These are phyloP conservation scores for Hippopotamyrus pictus DNA, from an alignment of 2,797 vertebrate species.

Conservation along the genomic window DNA sequence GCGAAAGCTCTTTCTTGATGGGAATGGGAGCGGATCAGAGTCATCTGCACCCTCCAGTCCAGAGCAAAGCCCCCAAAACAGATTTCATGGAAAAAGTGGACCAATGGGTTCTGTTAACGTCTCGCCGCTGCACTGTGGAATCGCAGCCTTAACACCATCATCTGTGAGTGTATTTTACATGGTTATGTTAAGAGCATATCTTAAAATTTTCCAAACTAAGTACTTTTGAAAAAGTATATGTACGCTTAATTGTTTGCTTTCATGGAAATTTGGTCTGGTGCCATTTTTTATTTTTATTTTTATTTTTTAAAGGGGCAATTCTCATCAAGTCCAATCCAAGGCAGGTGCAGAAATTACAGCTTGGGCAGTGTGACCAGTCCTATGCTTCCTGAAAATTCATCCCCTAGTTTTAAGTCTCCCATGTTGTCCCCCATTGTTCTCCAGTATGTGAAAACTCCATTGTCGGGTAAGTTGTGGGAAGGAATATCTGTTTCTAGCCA, in stretches of 20 bases:
- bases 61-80: conserved; percentile 44
- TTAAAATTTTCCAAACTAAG: background rate
- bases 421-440: conserved; percentile 79
- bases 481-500: background rate
- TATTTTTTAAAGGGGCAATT: conserved; percentile 75
- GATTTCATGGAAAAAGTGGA: conserved; percentile 43
- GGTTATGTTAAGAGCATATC: background rate
- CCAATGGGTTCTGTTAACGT: conserved; percentile 62
- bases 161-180: conserved; percentile 62
- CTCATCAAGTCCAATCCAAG: conserved; percentile 92
- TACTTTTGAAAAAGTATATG: background rate
- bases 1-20: conserved; percentile 91
- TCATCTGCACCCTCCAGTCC: conserved; percentile 74
- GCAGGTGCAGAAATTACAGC: conserved; percentile 72
- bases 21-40: conserved; percentile 75
- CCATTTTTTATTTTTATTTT: background rate
- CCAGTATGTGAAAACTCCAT: conserved; percentile 63
- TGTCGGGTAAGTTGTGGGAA: conserved; percentile 60
- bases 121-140: conserved; percentile 71
- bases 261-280: background rate
- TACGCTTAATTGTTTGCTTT: background rate
- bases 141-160: conserved; percentile 64
- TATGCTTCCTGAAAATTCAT: conserved; percentile 65
- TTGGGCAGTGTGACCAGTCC: conserved; percentile 81
- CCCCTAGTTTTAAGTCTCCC: conserved; percentile 66